Percentiles rank a stretch among this genome's conserved stretches.
Evolutionary conservation across 2,797 vertebrate genomes (phyloP).

Genomic region (Lagocephalus sceleratus): DNA sequence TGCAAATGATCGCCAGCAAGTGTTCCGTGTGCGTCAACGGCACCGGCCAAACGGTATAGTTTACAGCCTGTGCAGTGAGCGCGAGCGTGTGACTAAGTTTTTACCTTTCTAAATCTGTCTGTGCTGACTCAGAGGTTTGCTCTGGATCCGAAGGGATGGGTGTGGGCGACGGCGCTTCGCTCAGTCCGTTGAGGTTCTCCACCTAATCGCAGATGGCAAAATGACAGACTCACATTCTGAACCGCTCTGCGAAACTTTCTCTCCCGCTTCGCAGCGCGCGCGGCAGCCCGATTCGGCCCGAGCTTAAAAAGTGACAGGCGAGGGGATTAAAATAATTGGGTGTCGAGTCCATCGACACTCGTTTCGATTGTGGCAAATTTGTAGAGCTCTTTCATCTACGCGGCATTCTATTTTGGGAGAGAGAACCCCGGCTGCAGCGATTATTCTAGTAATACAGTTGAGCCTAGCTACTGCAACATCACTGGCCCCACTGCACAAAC

Average conservation of each 20-base stretch:
- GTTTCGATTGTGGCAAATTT: conserved; percentile 31
- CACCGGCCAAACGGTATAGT: too few species aligned
- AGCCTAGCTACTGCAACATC: neutral
- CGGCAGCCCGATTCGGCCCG: conserved; percentile 11
- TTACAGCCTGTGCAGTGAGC: too few species aligned
- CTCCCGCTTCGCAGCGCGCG: neutral
- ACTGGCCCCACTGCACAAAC: conserved; percentile 57
- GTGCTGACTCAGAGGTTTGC: conserved; percentile 33
- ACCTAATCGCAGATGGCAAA: conserved; percentile 24
- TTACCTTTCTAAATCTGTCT: conserved; percentile 60
- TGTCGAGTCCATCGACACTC: conserved; percentile 28
- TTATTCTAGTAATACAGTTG: neutral
- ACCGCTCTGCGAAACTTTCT: neutral
- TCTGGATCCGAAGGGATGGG: conserved; percentile 56
- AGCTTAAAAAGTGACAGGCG: conserved; percentile 22
- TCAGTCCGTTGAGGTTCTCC: conserved; percentile 70
- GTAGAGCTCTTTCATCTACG: conserved; percentile 6
- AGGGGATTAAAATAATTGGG: conserved; percentile 46
- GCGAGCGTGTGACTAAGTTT: neutral
- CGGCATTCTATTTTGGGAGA: neutral
- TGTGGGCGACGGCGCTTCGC: conserved; percentile 70
- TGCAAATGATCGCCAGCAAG: too few species aligned
- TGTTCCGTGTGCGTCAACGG: too few species aligned
- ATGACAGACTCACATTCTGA: neutral
- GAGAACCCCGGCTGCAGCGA: neutral